A percentile compares a stretch with the other conserved stretches of the same genome.
Conservation (phyloP, 1,140 invertebrate species). For the Drosophila sulfurigaster region DNA sequence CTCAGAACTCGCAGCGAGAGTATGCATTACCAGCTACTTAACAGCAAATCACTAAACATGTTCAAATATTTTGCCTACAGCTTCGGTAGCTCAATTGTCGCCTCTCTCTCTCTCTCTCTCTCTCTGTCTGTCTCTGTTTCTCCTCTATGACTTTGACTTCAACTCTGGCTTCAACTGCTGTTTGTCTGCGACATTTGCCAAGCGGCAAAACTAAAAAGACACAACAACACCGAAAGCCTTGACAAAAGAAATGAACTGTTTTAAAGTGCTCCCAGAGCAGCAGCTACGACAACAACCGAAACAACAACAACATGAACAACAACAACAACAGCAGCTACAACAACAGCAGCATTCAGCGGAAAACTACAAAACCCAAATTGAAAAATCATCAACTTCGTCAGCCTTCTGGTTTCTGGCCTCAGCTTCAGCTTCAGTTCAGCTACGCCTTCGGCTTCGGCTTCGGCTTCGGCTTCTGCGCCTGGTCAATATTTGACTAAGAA, state of each 20-base stretch:
- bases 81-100: conserved; percentile 57
- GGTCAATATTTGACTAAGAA: conserved; percentile 82
- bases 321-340: not conserved
- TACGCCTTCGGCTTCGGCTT: not conserved
- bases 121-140: too few relatives aligned
- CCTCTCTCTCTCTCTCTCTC: not conserved
- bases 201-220: conserved; percentile 75
- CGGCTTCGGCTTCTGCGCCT: conserved; percentile 22
- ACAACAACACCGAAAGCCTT: conserved; percentile 58
- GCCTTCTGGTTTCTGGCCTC: conserved; percentile 25
- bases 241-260: conserved; percentile 83
- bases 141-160: not conserved
- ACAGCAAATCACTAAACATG: conserved; percentile 83
- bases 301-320: conserved; percentile 3
- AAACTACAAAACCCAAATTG: conserved; percentile 83
- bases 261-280: conserved; percentile 71
- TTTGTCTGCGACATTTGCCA: conserved; percentile 66
- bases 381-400: conserved; percentile 82
- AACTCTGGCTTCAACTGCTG: conserved; percentile 36
- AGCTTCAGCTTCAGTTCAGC: conserved; percentile 27
- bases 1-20: not conserved
- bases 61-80: conserved; percentile 76
- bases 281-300: conserved; percentile 28
- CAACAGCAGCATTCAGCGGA: conserved; percentile 56
- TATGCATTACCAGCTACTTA: conserved; percentile 76